phyloP scores from a whole-genome alignment of 2,888 invertebrate species.

The Chrysotoxum bicinctum region DNA sequence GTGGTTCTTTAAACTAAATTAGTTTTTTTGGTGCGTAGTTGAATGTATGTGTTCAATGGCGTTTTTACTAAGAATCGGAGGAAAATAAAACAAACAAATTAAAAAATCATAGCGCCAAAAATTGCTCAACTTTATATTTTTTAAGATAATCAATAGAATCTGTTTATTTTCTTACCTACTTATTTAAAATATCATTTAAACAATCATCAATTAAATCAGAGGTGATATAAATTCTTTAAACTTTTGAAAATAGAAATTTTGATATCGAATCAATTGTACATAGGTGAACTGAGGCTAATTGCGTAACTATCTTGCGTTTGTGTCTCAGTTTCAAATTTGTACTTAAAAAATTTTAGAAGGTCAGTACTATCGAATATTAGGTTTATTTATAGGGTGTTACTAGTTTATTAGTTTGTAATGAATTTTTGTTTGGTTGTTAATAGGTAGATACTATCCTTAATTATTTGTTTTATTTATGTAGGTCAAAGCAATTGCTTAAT shows the following conservation, averaged over 20 bases:
- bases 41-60: neutral
- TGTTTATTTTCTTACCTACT: neutral
- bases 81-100: neutral
- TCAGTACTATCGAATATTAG: too few relatives aligned
- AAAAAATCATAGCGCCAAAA: neutral
- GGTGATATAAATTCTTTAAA: neutral
- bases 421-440: neutral
- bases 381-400: neutral
- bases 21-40: neutral
- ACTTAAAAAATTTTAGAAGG: too few relatives aligned
- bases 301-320: neutral
- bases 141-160: neutral
- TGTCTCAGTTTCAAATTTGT: neutral
- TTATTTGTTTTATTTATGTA: too few relatives aligned
- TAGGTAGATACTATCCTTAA: neutral
- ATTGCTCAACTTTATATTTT: neutral
- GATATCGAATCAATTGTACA: neutral
- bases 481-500: too few relatives aligned
- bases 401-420: neutral
- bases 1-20: neutral
- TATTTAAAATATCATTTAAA: neutral
- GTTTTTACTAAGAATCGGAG: neutral
- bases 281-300: neutral
- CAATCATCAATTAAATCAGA: neutral
- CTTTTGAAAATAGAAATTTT: neutral